Evolutionary conservation across 2,797 vertebrate species (phyloP), one percentile per base, ranked within the genome.

Genomic region (Megaceryle alcyon): DNA sequence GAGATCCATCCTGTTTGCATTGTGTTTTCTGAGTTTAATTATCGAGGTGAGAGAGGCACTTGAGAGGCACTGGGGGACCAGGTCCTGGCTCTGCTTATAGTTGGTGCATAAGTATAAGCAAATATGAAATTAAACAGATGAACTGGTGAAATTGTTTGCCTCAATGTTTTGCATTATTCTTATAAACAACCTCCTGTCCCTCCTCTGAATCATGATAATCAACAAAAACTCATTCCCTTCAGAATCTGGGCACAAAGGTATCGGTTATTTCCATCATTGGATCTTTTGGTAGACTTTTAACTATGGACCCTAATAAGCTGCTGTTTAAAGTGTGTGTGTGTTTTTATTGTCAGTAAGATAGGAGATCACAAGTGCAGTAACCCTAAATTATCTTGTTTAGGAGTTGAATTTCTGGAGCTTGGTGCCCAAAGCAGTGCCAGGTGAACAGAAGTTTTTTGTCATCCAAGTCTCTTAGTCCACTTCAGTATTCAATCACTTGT

Each of bases 21-120:
- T 59, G 2, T 31, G 18, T 65, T 65, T 54, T 35, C 46, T 41
- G 10, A 25, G 23, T 31, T 57, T 17, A 57, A 12, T 25, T 57
- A 33, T 6, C 21, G 44, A 16, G 49, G n/a, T 10, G 35, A 86
- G 61, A 69, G 21, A 9, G 17, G 12, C 51, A 21, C 33, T 10
- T 31, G 71, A 26, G 57, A 41, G 14, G 12, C 29, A 5, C 21
- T n/a, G 10, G 43, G 8, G 14, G 60, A 44, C 39, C n/a, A 23
- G 53, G 23, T 28, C 46, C 29, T 37, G 57, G 7, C 65, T 48
- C 75, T 69, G 35, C 31, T 85, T 10, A 5, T 2, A 17, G 33
- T 31, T 23, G 37, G 3, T 44, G 14, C 1, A 3, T 53, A 6
- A 6, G 0, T n/a, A 3, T 4, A 14, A 41, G 28, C 31, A 54